Percentiles rank a stretch among this genome's conserved stretches.
These are phyloP conservation scores for Phaetusa simplex DNA, from an alignment of 2,113 vertebrate genomes.

Conservation along the genomic window DNA sequence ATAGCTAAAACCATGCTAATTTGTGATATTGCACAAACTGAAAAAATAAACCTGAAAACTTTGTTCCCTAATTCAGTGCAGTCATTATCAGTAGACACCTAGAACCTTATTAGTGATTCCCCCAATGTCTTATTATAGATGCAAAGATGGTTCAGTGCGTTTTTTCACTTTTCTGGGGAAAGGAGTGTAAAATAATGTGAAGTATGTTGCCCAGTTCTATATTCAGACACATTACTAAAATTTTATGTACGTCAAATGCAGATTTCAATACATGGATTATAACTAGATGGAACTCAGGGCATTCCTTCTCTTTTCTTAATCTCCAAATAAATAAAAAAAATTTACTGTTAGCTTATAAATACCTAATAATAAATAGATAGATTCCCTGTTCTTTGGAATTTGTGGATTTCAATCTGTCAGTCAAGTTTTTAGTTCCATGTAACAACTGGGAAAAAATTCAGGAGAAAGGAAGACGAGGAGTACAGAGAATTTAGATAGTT, in stretches of 20 bases:
- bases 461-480: neutral
- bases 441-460: neutral
- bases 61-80: neutral
- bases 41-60: neutral
- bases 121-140: neutral
- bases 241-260: neutral
- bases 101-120: neutral
- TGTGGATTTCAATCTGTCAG: neutral
- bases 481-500: neutral
- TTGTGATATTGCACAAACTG: neutral
- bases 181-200: neutral
- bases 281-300: neutral
- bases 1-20: neutral
- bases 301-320: neutral
- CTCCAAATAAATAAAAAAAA: neutral
- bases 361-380: neutral
- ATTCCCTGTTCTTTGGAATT: neutral
- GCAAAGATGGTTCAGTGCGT: neutral
- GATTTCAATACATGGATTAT: neutral
- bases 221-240: neutral
- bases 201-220: neutral
- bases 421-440: neutral
- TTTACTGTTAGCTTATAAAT: neutral
- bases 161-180: neutral
- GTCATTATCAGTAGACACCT: neutral